Evolutionary conservation across 2,888 invertebrate genomes (phyloP).

Genomic region (Apamea monoglypha): DNA sequence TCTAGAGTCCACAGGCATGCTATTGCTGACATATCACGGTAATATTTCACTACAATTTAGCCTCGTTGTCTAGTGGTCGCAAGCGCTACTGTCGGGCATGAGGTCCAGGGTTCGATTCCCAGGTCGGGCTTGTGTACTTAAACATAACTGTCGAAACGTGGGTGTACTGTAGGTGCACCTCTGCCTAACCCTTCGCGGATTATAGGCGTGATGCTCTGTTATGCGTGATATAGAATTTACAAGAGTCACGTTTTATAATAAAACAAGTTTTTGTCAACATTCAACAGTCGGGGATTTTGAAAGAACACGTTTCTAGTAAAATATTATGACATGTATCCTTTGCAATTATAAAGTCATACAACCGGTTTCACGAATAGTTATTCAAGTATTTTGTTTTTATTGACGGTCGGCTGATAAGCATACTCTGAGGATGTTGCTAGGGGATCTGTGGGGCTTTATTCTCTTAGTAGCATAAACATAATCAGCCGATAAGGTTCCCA

Average conservation of each 20-base stretch:
- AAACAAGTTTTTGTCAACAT: conserved; percentile 27
- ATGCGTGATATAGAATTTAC: not conserved
- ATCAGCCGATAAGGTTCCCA: no score
- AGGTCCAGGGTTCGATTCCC: not conserved
- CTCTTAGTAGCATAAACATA: no score
- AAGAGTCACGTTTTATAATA: not conserved
- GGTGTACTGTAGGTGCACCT: not conserved
- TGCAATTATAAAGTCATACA: conserved; percentile 15
- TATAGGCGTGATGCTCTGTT: no score
- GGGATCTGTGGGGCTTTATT: not conserved
- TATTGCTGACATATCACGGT: conserved; percentile 9
- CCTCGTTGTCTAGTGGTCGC: not conserved
- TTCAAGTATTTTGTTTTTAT: conserved; percentile 3
- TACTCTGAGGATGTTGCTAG: not conserved
- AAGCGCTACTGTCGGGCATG: not conserved
- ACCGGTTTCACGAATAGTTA: conserved; percentile 36
- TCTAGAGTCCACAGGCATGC: not conserved
- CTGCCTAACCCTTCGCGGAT: not conserved
- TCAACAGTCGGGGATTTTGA: conserved; percentile 1
- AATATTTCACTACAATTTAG: conserved; percentile 16
- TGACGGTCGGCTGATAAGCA: not conserved
- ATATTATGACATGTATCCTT: conserved; percentile 21
- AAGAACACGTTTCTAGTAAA: conserved; percentile 31
- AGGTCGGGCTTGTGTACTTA: not conserved
- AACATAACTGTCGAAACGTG: not conserved